Evolutionary conservation across 2,797 vertebrate genomes (phyloP), one percentile per base, ranked within the genome.

Genomic region (Halcyon smyrnensis): DNA sequence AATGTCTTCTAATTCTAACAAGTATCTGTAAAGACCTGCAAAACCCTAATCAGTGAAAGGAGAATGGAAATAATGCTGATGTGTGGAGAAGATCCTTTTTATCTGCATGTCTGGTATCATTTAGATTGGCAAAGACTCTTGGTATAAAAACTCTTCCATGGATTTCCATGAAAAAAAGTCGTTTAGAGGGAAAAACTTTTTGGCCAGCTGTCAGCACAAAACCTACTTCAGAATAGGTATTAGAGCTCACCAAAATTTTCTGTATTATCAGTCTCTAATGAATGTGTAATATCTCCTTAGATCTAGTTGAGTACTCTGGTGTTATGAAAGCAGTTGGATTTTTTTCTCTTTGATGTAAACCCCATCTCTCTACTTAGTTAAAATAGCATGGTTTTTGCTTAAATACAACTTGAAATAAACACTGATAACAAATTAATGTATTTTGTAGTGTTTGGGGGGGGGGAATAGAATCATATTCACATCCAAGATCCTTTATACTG

Each of bases 381-480:
- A 89, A 81, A 75, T 7, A 43, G 6, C 19, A 27, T 24, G 20
- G 48, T 10, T 39, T 59, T 54, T 83, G 43, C 32, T 51, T 32
- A 89, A 93, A 82, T n/a, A 6, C 4, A 65, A 8, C 32, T 64
- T 80, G 25, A 87, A 88, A 64, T 46, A 74, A 91, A 65, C 17
- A 25, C 15, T 36, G 28, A 11, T 68, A 56, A 84, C 6, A 62
- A 30, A 50, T 46, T 32, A 60, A 19, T 48, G 8, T 30, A 3
- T 59, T 65, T 41, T 76, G 30, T 25, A 59, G 27, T 28, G 17
- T 21, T 39, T 25, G 1, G 9, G 15, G 19, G 27, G 16, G 1
- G 48, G 19, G 5, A 75, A 41, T 17, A 51, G 23, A 64, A 46
- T 39, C 27, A 4, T 0, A 0, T 46, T 79, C 19, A 5, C 4